phyloP scores from a whole-genome alignment of 2,113 vertebrate genomes.

The Aldabrachelys gigantea region DNA sequence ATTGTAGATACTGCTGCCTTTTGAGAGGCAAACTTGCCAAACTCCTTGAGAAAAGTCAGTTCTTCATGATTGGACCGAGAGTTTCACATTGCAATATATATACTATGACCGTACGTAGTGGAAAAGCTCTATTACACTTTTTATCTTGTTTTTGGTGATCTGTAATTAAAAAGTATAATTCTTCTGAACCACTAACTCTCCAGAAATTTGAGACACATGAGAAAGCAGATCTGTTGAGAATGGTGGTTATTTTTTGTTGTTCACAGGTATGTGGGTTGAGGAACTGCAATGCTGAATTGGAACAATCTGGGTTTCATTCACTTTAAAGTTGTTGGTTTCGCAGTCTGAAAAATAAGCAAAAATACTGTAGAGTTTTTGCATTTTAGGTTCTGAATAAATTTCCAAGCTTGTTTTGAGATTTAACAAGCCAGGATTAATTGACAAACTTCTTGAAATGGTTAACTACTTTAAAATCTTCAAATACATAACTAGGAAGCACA shows the following conservation, averaged over 20 bases:
- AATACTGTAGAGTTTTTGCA: neutral
- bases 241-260: neutral
- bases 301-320: neutral
- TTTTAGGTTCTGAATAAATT: neutral
- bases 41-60: neutral
- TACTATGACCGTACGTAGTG: neutral
- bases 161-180: neutral
- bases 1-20: neutral
- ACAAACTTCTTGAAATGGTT: neutral
- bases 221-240: neutral
- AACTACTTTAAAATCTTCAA: neutral
- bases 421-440: neutral
- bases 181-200: neutral
- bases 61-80: neutral
- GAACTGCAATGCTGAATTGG: neutral
- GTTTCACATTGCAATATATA: neutral
- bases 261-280: neutral
- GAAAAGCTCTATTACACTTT: neutral
- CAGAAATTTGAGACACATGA: neutral
- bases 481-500: neutral
- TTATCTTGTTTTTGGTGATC: slow-evolving; percentile 16
- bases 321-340: neutral
- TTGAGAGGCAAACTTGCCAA: neutral
- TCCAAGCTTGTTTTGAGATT: neutral
- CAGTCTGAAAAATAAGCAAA: neutral